These are phyloP conservation scores for Dreissena rostriformis DNA, from an alignment of 1,140 invertebrate species.

Conservation along the genomic window DNA sequence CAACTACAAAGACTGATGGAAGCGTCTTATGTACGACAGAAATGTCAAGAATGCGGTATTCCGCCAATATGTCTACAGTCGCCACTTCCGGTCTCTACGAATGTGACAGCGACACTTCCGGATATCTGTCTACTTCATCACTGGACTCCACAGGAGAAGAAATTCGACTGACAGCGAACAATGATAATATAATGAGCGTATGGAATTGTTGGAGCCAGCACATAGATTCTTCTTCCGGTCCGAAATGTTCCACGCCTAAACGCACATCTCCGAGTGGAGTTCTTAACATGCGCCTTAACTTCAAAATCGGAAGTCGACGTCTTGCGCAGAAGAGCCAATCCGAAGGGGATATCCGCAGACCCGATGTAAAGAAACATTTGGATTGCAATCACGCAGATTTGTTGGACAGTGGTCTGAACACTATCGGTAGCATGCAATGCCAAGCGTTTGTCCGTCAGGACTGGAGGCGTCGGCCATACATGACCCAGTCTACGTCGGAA, in stretches of 20 bases:
- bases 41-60: no score
- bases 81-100: neutral
- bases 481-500: constrained; percentile 27
- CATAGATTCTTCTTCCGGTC: neutral
- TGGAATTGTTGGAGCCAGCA: constrained; percentile 22
- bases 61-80: no score
- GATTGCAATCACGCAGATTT: constrained; percentile 4
- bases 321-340: constrained; percentile 17
- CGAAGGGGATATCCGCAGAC: constrained; percentile 17
- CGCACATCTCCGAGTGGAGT: neutral
- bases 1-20: no score
- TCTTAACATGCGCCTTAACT: neutral
- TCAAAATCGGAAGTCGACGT: neutral
- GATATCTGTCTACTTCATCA: constrained; percentile 43
- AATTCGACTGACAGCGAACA: constrained; percentile 28
- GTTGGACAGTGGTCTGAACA: constrained; percentile 16
- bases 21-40: no score
- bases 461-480: constrained; percentile 42
- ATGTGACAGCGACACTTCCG: constrained; percentile 39
- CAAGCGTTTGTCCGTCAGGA: neutral
- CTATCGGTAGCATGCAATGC: neutral
- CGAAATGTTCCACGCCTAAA: constrained; percentile 47
- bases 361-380: neutral
- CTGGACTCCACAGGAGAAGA: constrained; percentile 49
- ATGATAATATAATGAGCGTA: constrained; percentile 36